Base-by-base conservation (phyloP, 2,113 vertebrate genomes). In the Tyto alba region DNA sequence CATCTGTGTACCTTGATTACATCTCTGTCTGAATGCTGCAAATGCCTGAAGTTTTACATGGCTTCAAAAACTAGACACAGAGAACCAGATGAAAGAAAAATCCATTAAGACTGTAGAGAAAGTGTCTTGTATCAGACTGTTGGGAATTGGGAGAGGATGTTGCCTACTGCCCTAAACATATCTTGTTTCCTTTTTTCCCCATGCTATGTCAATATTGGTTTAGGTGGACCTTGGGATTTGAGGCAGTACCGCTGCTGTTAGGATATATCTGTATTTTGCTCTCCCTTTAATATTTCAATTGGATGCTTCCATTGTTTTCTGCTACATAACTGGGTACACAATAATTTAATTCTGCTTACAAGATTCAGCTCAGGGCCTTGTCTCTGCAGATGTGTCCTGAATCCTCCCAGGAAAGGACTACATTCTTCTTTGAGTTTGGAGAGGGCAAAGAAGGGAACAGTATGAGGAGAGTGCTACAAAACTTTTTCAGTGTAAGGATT, bases 1-100 rank as follows among this genome's bases (percentile, higher is more conserved):
- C 75, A 40, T 93, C 88, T 94, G 69, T 84, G 21, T 84, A 48
- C 80, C 68, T 87, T 84, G 88, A 94, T 96, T 92, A 81, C 48
- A 87, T 89, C 87, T 92, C 64, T 75, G 9, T 90, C 69, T 97
- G 85, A 86, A 80, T 47, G 60, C 73, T 95, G 87, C 84, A 89
- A 72, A 89, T 87, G 52, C 87, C 73, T 36, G 30, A 77, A 89
- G 66, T 76, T 93, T 90, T 90, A 68, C 85, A 36, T 82, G 77
- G 40, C 66, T 94, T 94, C 60, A 85, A 69, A 94, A 95, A 85
- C 60, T 50, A 59, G 23, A 47, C 48, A 55, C 34, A 55, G 52
- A 68, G 72, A 40, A 21, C 57, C 60, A 85, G 88, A 94, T 90
- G 94, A 95, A 94, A 91, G 86, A 87, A 89, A 75, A 91, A 72